Conservation (phyloP, 2,113 vertebrate genomes). For the Nipponia nippon region DNA sequence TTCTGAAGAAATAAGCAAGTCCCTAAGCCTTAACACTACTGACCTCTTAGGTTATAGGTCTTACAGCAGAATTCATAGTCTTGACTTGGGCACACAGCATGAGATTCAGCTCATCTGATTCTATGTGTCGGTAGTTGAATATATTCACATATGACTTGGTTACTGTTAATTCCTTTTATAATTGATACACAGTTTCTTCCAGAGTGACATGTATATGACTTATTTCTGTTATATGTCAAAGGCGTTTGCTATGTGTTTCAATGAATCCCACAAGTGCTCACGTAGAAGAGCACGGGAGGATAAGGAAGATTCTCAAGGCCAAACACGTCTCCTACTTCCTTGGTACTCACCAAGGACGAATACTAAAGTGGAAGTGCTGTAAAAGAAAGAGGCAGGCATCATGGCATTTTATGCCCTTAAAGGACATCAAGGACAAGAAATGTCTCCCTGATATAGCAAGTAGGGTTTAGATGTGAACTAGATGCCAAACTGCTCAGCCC, state of each 20-base stretch:
- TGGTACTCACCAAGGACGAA: neutral
- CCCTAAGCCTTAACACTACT: neutral
- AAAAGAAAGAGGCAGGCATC: neutral
- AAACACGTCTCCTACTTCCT: neutral
- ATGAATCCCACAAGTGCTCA: neutral
- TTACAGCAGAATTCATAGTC: neutral
- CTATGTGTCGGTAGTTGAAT: rapidly evolving
- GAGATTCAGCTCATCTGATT: neutral
- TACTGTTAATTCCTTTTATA: neutral
- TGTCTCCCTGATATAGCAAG: neutral
- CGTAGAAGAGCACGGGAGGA: rapidly evolving
- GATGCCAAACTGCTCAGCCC: neutral
- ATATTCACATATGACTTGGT: neutral
- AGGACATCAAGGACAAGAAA: neutral
- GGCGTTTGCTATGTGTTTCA: neutral
- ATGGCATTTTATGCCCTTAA: neutral
- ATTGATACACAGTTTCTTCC: neutral
- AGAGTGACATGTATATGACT: neutral
- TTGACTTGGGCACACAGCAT: neutral
- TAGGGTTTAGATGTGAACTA: neutral
- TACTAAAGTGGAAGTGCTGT: neutral
- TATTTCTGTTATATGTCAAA: neutral
- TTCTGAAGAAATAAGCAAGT: neutral
- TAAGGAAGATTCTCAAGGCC: neutral
- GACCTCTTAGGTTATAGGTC: neutral